These are phyloP conservation scores for Catostomus latipinnis DNA, from an alignment of 2,797 vertebrate genomes.

Conservation along the genomic window DNA sequence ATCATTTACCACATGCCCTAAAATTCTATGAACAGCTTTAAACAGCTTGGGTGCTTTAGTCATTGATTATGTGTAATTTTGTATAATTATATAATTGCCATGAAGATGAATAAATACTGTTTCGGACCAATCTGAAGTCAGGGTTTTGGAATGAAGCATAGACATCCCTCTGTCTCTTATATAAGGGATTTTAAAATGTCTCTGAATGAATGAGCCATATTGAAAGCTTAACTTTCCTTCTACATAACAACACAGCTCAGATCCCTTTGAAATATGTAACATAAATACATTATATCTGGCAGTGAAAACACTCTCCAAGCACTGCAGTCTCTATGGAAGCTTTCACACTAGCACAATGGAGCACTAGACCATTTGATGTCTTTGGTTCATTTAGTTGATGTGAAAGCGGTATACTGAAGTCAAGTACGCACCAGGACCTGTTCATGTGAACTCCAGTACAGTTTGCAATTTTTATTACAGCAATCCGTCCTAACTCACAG, in stretches of 20 bases:
- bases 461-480: not conserved
- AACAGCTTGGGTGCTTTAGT: not conserved
- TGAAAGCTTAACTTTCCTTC: conserved; percentile 27
- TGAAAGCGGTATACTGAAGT: not conserved
- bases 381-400: not conserved
- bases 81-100: not conserved
- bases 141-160: conserved; percentile 35
- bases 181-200: conserved; percentile 31
- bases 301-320: not conserved
- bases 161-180: conserved; percentile 35
- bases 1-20: not conserved
- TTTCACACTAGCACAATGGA: not conserved
- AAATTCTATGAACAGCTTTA: not conserved
- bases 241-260: conserved; percentile 32
- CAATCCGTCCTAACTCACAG: not conserved
- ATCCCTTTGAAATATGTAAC: conserved; percentile 23
- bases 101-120: conserved; percentile 9
- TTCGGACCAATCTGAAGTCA: conserved; percentile 33
- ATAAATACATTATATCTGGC: conserved; percentile 4
- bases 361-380: not conserved
- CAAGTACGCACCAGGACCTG: not conserved
- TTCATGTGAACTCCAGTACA: not conserved
- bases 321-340: not conserved
- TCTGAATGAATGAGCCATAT: conserved; percentile 44
- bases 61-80: conserved; percentile 14